Conservation (phyloP, 1,140 invertebrate genomes). For the Hesperophylax magnus region DNA sequence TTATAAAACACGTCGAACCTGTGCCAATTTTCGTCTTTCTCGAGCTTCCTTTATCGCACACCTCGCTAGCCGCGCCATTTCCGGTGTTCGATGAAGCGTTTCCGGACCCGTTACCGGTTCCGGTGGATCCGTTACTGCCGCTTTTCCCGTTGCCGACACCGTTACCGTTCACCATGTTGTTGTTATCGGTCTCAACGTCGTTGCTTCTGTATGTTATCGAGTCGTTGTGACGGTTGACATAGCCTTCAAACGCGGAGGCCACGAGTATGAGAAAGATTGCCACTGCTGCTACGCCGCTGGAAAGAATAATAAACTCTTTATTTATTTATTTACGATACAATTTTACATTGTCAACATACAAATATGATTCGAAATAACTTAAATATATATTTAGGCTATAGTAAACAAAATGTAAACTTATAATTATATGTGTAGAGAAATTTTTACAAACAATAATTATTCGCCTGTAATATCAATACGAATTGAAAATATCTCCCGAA, state of each 20-base stretch:
- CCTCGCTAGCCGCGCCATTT: not conserved
- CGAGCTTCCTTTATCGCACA: not conserved
- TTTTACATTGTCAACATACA: too few species aligned
- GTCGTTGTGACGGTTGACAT: slow-evolving; percentile 62
- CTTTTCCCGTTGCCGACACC: slow-evolving; percentile 30
- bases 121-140: slow-evolving; percentile 46
- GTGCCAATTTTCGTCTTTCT: slow-evolving; percentile 21
- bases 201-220: slow-evolving; percentile 57
- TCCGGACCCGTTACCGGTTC: slow-evolving; percentile 53
- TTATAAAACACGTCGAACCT: not conserved
- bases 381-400: too few species aligned
- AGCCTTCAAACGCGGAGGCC: slow-evolving; percentile 73
- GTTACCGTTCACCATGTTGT: slow-evolving; percentile 62
- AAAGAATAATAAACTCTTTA: slow-evolving; percentile 53
- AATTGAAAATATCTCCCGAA: too few species aligned
- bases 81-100: slow-evolving; percentile 50
- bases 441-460: too few species aligned
- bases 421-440: too few species aligned
- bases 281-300: slow-evolving; percentile 66
- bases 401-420: too few species aligned
- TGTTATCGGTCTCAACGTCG: slow-evolving; percentile 64
- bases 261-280: slow-evolving; percentile 72
- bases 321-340: too few species aligned
- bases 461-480: too few species aligned
- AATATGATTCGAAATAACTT: too few species aligned